Percentiles rank a stretch among this genome's conserved stretches.
Conservation (phyloP, 2,888 invertebrate species). For the Apantesis nais region DNA sequence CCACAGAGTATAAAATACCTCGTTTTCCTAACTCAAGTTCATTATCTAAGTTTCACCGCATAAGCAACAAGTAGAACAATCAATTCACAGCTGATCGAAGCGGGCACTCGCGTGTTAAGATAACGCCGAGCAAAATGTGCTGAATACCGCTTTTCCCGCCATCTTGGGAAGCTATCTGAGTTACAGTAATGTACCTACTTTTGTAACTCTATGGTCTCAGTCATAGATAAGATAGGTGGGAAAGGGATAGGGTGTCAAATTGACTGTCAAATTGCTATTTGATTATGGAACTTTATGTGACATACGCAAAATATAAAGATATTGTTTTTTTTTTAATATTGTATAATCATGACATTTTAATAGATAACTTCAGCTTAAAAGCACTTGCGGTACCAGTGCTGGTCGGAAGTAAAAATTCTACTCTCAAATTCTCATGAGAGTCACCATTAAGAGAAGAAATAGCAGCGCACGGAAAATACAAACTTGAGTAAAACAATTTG, state of each 20-base stretch:
- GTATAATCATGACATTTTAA: too few relatives aligned
- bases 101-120: conserved; percentile 36
- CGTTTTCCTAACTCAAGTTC: background rate
- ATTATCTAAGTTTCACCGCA: conserved; percentile 8
- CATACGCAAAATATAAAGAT: background rate
- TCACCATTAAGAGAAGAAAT: background rate
- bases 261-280: background rate
- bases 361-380: too few relatives aligned
- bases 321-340: too few relatives aligned
- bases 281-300: background rate
- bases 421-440: background rate
- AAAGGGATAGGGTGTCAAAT: background rate
- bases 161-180: conserved; percentile 10
- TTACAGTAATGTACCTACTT: conserved; percentile 5
- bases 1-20: background rate
- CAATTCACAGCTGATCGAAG: conserved; percentile 43
- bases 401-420: background rate
- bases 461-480: background rate
- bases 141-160: conserved; percentile 9
- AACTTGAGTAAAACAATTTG: background rate
- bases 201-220: background rate
- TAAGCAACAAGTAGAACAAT: conserved; percentile 44
- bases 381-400: too few relatives aligned
- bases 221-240: background rate
- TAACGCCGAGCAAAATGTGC: conserved; percentile 28